Percentiles rank a stretch among this genome's conserved stretches.
These are phyloP conservation scores for Pseudonaja textilis DNA, from an alignment of 2,113 vertebrate genomes.

Conservation along the genomic window DNA sequence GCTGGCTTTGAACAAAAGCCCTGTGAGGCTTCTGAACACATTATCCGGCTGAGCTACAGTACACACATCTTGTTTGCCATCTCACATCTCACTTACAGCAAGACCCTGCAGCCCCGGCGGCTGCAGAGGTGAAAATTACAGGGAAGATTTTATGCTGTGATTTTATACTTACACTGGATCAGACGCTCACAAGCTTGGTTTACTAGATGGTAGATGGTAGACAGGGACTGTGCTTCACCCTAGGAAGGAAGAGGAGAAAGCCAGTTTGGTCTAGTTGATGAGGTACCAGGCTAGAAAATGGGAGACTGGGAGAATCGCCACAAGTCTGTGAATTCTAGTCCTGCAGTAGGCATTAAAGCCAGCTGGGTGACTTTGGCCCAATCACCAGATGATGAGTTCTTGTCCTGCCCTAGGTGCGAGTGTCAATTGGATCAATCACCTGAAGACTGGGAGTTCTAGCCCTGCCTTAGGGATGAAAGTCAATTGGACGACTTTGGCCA, in stretches of 20 bases:
- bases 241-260: constrained; percentile 53
- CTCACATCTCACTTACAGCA: not conserved
- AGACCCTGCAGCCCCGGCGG: not conserved
- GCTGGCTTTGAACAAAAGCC: not conserved
- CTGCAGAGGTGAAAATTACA: not conserved
- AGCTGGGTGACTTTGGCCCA: too few relatives aligned
- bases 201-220: constrained; percentile 87
- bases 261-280: not conserved
- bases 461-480: not conserved
- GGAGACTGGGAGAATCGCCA: not conserved
- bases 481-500: not conserved
- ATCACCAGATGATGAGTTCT: too few relatives aligned
- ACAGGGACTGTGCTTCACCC: constrained; percentile 89
- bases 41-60: not conserved
- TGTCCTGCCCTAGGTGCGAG: not conserved
- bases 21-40: not conserved
- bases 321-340: not conserved
- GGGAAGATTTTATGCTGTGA: not conserved
- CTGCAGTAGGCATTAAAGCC: too few relatives aligned
- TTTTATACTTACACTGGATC: constrained; percentile 84
- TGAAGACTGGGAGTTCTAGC: not conserved
- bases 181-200: constrained; percentile 89
- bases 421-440: not conserved
- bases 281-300: not conserved
- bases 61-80: not conserved